These are phyloP conservation scores for Colletes collaris DNA, from an alignment of 2,888 invertebrate species.

Conservation along the genomic window DNA sequence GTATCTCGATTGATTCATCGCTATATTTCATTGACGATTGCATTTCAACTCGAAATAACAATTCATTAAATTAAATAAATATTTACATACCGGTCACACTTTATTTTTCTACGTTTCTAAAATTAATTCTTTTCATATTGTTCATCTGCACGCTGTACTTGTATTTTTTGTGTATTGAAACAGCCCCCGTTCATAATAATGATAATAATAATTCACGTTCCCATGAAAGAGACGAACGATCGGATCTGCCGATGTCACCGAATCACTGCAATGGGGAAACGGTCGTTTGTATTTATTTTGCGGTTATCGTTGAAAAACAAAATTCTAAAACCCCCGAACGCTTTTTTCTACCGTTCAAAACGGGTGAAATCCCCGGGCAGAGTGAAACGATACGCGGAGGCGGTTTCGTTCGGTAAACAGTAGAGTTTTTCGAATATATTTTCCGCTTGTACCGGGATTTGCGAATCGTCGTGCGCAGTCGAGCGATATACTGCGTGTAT, in stretches of 20 bases:
- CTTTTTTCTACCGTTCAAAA: background rate
- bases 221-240: too few species aligned
- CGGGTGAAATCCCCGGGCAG: background rate
- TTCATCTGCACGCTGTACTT: too few species aligned
- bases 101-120: too few species aligned
- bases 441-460: background rate
- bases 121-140: too few species aligned
- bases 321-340: slow-evolving; percentile 14
- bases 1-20: too few species aligned
- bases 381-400: background rate
- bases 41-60: too few species aligned
- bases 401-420: background rate
- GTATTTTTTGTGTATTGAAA: too few species aligned
- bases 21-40: too few species aligned
- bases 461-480: background rate
- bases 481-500: background rate
- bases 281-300: background rate
- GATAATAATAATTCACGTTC: too few species aligned
- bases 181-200: too few species aligned
- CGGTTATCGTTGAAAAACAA: slow-evolving; percentile 16
- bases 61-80: too few species aligned
- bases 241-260: background rate
- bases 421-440: slow-evolving; percentile 18
- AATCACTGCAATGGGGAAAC: background rate
- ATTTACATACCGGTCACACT: too few species aligned